These are phyloP conservation scores for Carcharodon carcharias DNA, from an alignment of 2,797 vertebrate genomes.

Conservation along the genomic window DNA sequence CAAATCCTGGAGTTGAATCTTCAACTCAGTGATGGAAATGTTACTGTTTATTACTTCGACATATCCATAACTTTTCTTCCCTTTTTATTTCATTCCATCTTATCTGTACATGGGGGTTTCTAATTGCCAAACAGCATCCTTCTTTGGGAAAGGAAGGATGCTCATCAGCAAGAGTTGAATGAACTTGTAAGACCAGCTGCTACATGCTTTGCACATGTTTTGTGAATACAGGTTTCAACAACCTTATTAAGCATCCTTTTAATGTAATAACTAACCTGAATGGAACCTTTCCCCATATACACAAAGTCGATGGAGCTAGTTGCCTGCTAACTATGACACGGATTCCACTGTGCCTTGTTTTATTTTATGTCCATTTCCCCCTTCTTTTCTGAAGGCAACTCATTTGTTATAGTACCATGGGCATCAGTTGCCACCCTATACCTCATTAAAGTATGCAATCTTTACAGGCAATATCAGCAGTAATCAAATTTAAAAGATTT, in stretches of 20 bases:
- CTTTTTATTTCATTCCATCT: not conserved
- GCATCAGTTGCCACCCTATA: not conserved
- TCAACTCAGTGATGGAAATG: not conserved
- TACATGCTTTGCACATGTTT: not conserved
- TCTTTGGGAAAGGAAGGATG: not conserved
- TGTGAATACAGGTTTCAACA: too few species aligned
- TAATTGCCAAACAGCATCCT: not conserved
- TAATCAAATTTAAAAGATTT: too few species aligned
- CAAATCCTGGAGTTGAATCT: not conserved
- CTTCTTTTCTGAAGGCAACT: not conserved
- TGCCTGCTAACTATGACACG: not conserved
- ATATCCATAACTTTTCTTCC: not conserved
- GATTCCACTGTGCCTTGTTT: not conserved
- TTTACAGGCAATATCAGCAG: not conserved
- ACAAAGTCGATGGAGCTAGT: not conserved
- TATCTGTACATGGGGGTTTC: not conserved
- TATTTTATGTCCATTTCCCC: too few species aligned
- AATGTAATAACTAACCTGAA: too few species aligned
- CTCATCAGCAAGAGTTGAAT: not conserved
- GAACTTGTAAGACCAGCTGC: not conserved
- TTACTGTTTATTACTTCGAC: not conserved
- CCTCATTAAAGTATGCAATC: not conserved
- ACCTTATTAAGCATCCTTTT: too few species aligned
- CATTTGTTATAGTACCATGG: not conserved
- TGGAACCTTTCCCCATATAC: too few species aligned